A percentile compares a stretch with the other conserved stretches of the same genome.
phyloP scores from a whole-genome alignment of 1,140 invertebrate genomes.

The Neotoxoptera formosana region DNA sequence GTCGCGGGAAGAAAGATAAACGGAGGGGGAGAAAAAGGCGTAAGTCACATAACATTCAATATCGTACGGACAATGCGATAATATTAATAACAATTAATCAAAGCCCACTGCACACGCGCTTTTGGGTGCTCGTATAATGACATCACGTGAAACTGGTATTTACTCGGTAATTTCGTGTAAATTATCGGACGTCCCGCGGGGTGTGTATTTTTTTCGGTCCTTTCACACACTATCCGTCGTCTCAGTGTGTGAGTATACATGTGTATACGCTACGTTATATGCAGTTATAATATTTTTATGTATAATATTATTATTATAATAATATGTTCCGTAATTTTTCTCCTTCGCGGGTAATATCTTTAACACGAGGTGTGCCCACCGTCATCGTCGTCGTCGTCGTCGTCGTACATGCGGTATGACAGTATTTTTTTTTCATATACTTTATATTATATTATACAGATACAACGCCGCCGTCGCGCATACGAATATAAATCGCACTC shows the following conservation, averaged over 20 bases:
- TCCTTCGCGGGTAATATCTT: constrained; percentile 35
- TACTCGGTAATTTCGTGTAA: constrained; percentile 58
- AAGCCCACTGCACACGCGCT: constrained; percentile 33
- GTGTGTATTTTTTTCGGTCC: constrained; percentile 12
- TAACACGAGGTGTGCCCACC: constrained; percentile 16
- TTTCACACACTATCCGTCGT: constrained; percentile 49
- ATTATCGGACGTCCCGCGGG: constrained; percentile 57
- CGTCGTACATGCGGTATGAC: not conserved
- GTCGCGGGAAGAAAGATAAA: not conserved
- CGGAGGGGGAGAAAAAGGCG: not conserved
- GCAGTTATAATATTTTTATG: not conserved
- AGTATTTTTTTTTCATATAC: not conserved
- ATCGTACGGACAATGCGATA: constrained; percentile 39
- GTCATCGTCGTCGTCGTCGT: constrained; percentile 17
- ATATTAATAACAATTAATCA: constrained; percentile 56
- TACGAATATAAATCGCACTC: constrained; percentile 45
- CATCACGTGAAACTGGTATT: constrained; percentile 53
- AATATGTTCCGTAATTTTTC: constrained; percentile 43
- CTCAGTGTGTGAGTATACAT: not conserved
- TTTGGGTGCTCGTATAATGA: constrained; percentile 40
- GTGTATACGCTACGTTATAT: not conserved
- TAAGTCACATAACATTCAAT: constrained; percentile 53
- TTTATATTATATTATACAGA: not conserved
- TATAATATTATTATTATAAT: constrained; percentile 18
- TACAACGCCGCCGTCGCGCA: not conserved